Conservation (phyloP, 2,888 invertebrate genomes). For the Cheilosia vernalis region DNA sequence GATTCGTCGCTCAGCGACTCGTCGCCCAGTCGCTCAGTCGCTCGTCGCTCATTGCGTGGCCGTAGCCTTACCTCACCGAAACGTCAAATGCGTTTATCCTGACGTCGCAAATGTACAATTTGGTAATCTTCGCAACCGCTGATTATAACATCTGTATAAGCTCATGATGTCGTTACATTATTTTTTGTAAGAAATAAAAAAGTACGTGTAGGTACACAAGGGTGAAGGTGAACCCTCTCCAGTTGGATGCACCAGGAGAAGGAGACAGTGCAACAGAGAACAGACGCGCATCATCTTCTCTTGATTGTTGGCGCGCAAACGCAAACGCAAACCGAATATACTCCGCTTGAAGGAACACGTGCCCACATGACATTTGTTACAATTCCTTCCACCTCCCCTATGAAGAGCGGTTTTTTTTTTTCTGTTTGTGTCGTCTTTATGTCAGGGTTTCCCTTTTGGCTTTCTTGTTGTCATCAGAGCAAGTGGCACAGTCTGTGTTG, state of each 20-base stretch:
- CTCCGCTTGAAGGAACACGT: constrained; percentile 72
- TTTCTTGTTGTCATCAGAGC: constrained; percentile 46
- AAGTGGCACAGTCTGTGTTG: constrained; percentile 61
- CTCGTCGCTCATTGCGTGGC: too few species aligned
- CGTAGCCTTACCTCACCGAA: too few species aligned
- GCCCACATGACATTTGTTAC: constrained; percentile 75
- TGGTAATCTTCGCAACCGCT: constrained; percentile 41
- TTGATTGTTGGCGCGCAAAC: constrained; percentile 74
- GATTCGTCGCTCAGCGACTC: too few species aligned
- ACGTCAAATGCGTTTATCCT: constrained; percentile 47
- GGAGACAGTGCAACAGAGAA: constrained; percentile 56
- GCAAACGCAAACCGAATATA: constrained; percentile 72
- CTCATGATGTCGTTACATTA: constrained; percentile 45
- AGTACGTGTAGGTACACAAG: not conserved
- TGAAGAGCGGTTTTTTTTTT: constrained; percentile 1
- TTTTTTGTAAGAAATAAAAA: constrained; percentile 18
- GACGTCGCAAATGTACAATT: constrained; percentile 2
- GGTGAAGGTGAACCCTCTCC: constrained; percentile 55
- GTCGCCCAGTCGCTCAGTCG: too few species aligned
- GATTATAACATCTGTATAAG: constrained; percentile 62
- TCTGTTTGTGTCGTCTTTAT: constrained; percentile 20
- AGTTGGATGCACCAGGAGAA: constrained; percentile 67
- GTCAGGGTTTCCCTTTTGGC: constrained; percentile 56
- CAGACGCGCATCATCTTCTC: constrained; percentile 67
- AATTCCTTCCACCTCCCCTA: constrained; percentile 63